Conservation (phyloP, 1,140 invertebrate species). For the Chionoecetes opilio region DNA sequence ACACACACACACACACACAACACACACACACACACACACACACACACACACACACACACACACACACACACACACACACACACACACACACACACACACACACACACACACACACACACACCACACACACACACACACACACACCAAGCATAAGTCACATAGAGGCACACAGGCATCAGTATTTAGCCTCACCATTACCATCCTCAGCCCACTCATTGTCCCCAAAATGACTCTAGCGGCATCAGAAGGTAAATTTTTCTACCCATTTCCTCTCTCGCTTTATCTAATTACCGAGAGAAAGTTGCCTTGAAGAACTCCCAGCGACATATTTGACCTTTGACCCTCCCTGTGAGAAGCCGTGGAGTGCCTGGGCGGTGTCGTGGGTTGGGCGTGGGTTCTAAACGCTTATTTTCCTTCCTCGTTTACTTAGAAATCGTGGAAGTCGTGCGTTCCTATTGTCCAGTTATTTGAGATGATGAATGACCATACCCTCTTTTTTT, state of each 20-base stretch:
- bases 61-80: too few relatives aligned
- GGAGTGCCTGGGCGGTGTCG: background rate
- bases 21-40: constrained; percentile 14
- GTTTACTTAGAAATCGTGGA: background rate
- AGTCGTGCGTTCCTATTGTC: background rate
- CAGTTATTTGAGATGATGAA: background rate
- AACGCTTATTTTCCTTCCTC: background rate
- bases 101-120: constrained; percentile 14
- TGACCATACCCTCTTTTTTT: background rate
- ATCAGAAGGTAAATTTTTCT: background rate
- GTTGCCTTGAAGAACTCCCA: background rate
- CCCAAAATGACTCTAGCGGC: background rate
- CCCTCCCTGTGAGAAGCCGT: background rate
- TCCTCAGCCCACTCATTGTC: background rate
- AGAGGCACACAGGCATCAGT: background rate
- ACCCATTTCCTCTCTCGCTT: background rate
- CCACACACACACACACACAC: constrained; percentile 1
- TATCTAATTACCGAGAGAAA: constrained; percentile 9
- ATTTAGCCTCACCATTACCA: background rate
- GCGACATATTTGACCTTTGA: background rate
- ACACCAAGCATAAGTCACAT: background rate
- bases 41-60: too few relatives aligned
- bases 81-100: background rate
- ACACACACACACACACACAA: background rate
- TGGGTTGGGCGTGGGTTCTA: background rate